Percentiles rank a stretch among this genome's conserved stretches.
These are phyloP conservation scores for Petrolisthes cinctipes DNA, from an alignment of 2,888 invertebrate species.

Conservation along the genomic window DNA sequence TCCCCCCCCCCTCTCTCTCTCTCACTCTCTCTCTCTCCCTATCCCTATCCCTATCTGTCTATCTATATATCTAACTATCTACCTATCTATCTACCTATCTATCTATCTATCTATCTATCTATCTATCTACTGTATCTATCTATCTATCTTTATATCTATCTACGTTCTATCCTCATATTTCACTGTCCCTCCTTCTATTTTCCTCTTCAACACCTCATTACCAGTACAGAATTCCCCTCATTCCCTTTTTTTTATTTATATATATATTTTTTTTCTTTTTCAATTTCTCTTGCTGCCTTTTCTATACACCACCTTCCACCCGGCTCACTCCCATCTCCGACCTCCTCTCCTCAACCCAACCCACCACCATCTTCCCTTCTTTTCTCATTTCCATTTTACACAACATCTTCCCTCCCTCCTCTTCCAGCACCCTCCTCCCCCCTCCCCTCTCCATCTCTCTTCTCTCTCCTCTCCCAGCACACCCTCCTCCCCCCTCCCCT, in stretches of 20 bases:
- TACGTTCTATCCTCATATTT: too few relatives aligned
- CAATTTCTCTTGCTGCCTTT: too few relatives aligned
- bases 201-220: too few relatives aligned
- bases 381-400: not conserved
- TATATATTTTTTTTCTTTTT: not conserved
- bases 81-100: too few relatives aligned
- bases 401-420: not conserved
- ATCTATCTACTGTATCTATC: not conserved
- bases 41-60: constrained; percentile 3
- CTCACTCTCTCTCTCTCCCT: not conserved
- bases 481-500: not conserved
- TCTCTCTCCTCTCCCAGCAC: not conserved
- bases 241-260: not conserved
- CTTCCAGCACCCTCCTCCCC: not conserved
- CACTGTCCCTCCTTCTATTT: too few relatives aligned
- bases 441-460: not conserved
- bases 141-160: not conserved
- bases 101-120: not conserved
- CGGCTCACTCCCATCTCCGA: not conserved
- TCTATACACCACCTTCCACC: not conserved
- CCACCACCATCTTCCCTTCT: not conserved
- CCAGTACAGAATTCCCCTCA: too few relatives aligned
- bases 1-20: not conserved
- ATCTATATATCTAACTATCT: not conserved
- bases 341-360: not conserved